Conservation (phyloP, 2,113 vertebrate genomes). For the Macaca fascicularis region T2T-MFA8v1.1 NC_088386.1:102745501-102746000, state of each 20-base stretch:
- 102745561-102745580: not conserved
- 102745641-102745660: not conserved
- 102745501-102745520: not conserved
- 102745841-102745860: not conserved
- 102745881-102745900: not conserved
- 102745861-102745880: not conserved
- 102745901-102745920: not conserved
- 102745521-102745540: not conserved
- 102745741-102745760: not conserved
- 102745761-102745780: not conserved
- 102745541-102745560: not conserved
- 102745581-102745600: not conserved
- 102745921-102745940: not conserved
- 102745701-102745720: not conserved
- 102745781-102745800: not conserved
- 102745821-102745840: not conserved
- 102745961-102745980: not conserved
- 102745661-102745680: not conserved
- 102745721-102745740: conserved; percentile 15
- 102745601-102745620: not conserved
- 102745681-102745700: not conserved
- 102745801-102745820: not conserved
- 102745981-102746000: not conserved
- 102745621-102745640: not conserved
- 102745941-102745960: not conserved